phyloP scores from a whole-genome alignment of 2,113 vertebrate species.

The Sclerurus mexicanus region DNA sequence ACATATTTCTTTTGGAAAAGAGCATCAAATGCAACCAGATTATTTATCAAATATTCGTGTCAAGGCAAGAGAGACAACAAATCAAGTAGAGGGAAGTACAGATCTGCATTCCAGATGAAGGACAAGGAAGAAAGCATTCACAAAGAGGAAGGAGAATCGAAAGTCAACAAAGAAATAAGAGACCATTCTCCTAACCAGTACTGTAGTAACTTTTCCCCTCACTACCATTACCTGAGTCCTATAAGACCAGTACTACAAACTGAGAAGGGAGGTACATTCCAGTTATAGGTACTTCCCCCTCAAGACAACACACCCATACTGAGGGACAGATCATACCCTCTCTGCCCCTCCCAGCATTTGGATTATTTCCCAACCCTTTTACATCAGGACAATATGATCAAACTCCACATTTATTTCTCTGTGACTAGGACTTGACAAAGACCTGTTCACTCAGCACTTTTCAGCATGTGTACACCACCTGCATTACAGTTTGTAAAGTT shows the following conservation, averaged over 20 bases:
- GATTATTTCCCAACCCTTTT: neutral
- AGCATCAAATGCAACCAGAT: constrained; percentile 3
- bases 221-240: neutral
- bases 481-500: neutral
- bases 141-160: neutral
- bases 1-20: neutral
- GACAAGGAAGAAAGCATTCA: neutral
- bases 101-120: constrained; percentile 49
- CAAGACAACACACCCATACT: neutral
- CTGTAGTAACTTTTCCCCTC: neutral
- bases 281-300: neutral
- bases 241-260: neutral
- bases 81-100: constrained; percentile 8
- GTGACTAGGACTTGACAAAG: neutral
- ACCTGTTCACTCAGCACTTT: neutral
- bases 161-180: neutral
- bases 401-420: neutral
- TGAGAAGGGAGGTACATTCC: neutral
- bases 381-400: neutral
- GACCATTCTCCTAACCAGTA: neutral
- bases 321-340: neutral
- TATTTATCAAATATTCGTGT: constrained; percentile 38
- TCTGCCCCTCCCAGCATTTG: neutral
- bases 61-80: neutral
- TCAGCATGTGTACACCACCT: neutral